Evolutionary conservation across 2,797 vertebrate species (phyloP), one percentile per base, ranked within the genome.

Genomic region (Eupleurogrammus muticus): DNA sequence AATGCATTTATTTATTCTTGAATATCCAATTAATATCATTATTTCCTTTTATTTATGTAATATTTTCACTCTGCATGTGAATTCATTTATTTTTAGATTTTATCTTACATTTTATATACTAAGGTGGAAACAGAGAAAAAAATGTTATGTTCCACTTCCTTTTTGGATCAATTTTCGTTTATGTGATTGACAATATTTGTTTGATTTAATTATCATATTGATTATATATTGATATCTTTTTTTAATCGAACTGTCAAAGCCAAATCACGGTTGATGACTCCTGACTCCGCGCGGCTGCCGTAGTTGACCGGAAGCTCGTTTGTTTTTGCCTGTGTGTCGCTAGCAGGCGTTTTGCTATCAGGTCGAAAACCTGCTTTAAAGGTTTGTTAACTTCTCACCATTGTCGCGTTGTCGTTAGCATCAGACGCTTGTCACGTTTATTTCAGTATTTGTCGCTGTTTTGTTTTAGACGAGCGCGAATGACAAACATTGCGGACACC

Each of bases 281-380:
- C 64, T 90, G 90, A 48, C 75, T 53, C 64, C 54, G 62, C 51
- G 40, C 61, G 7, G 85, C 44, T 17, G 4, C 91, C 9, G 89
- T 93, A 90, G 73, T 75, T 67, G 16, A 28, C 52, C 55, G 62
- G 49, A 53, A 64, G 52, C 34, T 44, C 9, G n/a, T 65, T 84
- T 92, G 89, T 91, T 91, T 91, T 88, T 87, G 87, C 73, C 78
- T 75, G 64, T 63, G 64, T 73, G 38, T 65, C 70, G 32, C 44
- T 66, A 63, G 9, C 55, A 70, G 55, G 47, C 21, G 14, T 72
- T 36, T 75, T 77, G 60, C 55, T 79, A 80, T 78, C 86, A 81
- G 77, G 70, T 77, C 49, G 20, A 73, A 72, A 83, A 77, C 72
- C 75, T 75, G 75, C 58, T 55, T 23, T 24, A 80, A n/a, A 90